Percentiles rank a stretch among this genome's conserved stretches.
Conservation (phyloP, 2,888 invertebrate genomes). For the Volucella bombylans region DNA sequence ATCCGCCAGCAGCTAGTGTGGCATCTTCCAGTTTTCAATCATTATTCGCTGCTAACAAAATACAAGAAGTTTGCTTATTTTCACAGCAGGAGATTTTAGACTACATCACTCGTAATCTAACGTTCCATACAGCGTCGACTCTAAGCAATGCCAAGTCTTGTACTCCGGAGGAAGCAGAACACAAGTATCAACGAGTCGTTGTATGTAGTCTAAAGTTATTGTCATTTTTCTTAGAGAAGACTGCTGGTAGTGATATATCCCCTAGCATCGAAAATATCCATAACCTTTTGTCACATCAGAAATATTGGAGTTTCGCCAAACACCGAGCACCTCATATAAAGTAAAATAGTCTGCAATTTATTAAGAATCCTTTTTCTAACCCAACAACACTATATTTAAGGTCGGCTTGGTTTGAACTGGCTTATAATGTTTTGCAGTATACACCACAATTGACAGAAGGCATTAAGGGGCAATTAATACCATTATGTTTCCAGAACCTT, state of each 20-base stretch:
- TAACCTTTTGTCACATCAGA: constrained; percentile 84
- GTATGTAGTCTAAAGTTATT: constrained; percentile 87
- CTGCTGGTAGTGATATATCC: constrained; percentile 83
- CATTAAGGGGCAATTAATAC: constrained; percentile 84
- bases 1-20: constrained; percentile 91
- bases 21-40: constrained; percentile 87
- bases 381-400: constrained; percentile 75
- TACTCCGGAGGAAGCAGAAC: constrained; percentile 87
- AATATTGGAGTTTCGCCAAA: constrained; percentile 89
- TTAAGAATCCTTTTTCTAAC: neutral
- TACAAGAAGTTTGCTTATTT: constrained; percentile 90
- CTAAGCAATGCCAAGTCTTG: constrained; percentile 84
- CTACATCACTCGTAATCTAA: constrained; percentile 88
- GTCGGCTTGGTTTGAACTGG: constrained; percentile 87
- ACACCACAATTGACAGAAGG: constrained; percentile 83
- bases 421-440: constrained; percentile 86
- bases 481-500: constrained; percentile 85
- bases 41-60: constrained; percentile 91
- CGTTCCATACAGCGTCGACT: constrained; percentile 84
- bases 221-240: constrained; percentile 85
- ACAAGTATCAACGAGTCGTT: constrained; percentile 87
- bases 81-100: constrained; percentile 91
- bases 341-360: constrained; percentile 74
- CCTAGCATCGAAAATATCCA: constrained; percentile 81
- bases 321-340: constrained; percentile 83